Conservation (phyloP, 2,888 invertebrate genomes). For the Diploptera punctata region DNA sequence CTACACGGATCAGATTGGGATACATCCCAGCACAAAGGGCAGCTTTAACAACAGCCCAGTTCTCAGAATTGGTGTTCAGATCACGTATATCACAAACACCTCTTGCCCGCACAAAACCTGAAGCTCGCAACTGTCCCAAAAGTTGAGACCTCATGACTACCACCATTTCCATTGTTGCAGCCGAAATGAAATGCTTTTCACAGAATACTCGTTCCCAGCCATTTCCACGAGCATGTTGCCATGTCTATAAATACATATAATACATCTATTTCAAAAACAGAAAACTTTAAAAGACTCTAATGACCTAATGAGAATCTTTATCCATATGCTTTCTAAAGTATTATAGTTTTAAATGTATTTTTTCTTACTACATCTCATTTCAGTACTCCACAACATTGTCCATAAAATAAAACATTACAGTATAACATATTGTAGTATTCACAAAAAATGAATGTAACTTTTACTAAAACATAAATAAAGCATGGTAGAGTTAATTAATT, state of each 20-base stretch:
- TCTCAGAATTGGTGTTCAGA: conserved; percentile 82
- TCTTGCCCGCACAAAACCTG: conserved; percentile 70
- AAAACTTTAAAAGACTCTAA: no score
- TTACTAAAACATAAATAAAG: no score
- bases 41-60: conserved; percentile 91
- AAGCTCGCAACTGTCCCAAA: conserved; percentile 74
- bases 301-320: no score
- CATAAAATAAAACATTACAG: no score
- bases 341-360: no score
- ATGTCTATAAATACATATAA: conserved; percentile 45
- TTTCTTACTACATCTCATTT: no score
- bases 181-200: conserved; percentile 75
- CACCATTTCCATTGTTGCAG: conserved; percentile 90
- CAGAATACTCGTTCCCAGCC: conserved; percentile 76
- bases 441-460: no score
- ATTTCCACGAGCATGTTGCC: conserved; percentile 62
- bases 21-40: conserved; percentile 89
- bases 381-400: no score
- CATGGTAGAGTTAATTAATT: no score
- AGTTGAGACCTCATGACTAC: conserved; percentile 84
- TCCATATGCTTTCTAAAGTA: no score
- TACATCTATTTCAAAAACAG: no score
- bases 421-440: no score
- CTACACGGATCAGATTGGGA: conserved; percentile 83
- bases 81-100: conserved; percentile 70